These are phyloP conservation scores for Danio choprae DNA, from an alignment of 2,797 vertebrate genomes.

Conservation along the genomic window DNA sequence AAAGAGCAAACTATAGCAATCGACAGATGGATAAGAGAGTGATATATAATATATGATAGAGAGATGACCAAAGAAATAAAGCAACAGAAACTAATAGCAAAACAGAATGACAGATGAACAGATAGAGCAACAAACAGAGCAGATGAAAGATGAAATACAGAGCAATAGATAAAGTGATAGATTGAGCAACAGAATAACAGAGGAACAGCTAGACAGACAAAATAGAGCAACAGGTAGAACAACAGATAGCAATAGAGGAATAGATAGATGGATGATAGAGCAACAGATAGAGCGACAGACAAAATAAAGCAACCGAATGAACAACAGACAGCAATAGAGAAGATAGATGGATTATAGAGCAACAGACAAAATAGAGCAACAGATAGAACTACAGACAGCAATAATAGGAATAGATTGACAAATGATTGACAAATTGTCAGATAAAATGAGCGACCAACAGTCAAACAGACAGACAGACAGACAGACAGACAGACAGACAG, in stretches of 20 bases:
- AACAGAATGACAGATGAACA: not conserved
- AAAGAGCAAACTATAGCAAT: not conserved
- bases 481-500: constrained; percentile 26
- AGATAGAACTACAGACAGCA: constrained; percentile 31
- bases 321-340: too few relatives aligned
- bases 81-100: not conserved
- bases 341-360: not conserved
- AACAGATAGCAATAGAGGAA: not conserved
- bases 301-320: constrained; percentile 5
- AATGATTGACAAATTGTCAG: too few relatives aligned
- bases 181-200: not conserved
- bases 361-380: constrained; percentile 1
- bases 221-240: constrained; percentile 56
- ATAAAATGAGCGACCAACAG: too few relatives aligned
- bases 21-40: too few relatives aligned
- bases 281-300: constrained; percentile 44
- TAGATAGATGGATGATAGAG: constrained; percentile 16
- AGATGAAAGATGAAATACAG: not conserved
- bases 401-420: constrained; percentile 66
- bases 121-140: not conserved
- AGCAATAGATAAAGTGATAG: constrained; percentile 6
- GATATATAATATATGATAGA: not conserved
- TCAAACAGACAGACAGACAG: constrained; percentile 25
- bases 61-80: not conserved
- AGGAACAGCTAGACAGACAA: constrained; percentile 47